Evolutionary conservation across 64 coral and sea anemone species (phyloP).

Genomic region (Actinia equina): DNA sequence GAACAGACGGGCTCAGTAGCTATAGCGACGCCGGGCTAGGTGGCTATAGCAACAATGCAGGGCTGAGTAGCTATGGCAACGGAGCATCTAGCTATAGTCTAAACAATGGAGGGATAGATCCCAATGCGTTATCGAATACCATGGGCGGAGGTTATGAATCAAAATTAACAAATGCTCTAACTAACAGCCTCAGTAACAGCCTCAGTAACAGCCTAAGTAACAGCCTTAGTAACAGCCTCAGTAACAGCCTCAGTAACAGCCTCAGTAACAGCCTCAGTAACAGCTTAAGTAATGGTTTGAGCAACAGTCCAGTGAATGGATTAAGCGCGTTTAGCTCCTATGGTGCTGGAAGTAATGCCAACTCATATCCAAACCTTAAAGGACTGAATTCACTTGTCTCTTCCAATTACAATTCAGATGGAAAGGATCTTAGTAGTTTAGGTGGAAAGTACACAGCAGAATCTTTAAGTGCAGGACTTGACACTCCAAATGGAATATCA

Average conservation of each 20-base stretch:
- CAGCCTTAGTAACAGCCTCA: no score
- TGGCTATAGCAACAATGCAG: background rate
- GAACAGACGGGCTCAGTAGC: background rate
- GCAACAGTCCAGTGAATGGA: background rate
- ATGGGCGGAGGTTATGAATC: background rate
- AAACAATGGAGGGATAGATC: background rate
- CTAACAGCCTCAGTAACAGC: background rate
- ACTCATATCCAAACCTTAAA: background rate
- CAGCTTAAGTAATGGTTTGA: background rate
- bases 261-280: background rate
- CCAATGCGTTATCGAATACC: background rate
- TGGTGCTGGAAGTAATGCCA: background rate
- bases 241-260: background rate
- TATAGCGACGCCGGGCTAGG: background rate
- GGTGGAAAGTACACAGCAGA: background rate
- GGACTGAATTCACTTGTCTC: background rate
- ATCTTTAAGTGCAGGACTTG: constrained; percentile 13
- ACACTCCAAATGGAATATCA: constrained; percentile 25
- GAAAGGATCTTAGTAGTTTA: background rate
- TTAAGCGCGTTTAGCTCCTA: background rate
- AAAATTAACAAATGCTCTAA: background rate
- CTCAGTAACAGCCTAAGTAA: background rate
- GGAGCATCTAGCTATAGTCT: background rate
- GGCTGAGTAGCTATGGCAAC: background rate
- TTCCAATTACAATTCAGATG: background rate